Evolutionary conservation across 2,113 vertebrate species (phyloP), one percentile per base, ranked within the genome.

Genomic region (Passer domesticus): DNA sequence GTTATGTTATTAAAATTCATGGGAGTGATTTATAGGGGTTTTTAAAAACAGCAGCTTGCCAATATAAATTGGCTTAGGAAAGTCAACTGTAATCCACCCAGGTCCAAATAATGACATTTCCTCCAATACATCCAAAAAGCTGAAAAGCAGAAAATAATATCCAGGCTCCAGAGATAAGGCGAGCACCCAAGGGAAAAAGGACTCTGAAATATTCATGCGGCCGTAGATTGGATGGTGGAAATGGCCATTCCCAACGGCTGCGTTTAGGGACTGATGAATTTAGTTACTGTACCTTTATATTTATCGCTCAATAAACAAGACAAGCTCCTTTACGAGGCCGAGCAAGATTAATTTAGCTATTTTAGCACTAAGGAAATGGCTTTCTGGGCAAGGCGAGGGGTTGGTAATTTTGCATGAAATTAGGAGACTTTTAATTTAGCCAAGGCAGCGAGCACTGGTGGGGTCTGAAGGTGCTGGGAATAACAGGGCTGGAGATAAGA

Each of bases 11-110:
- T 96, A 94, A 93, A 95, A 96, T 96, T 94, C 97, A 95, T 94
- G 69, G 78, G 59, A 85, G 64, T 96, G 97, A 97, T 97, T 96
- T 96, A 96, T 96, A 94, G 94, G 76, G 77, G 63, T 56, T 80
- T 93, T 93, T 95, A 77, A 95, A 95, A 95, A 83, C 94, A 92
- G 91, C 94, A 95, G 94, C 92, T 96, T 93, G 96, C 94, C 96
- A 96, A 97, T 97, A 97, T 92, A 97, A 97, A 97, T 94, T 93
- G 96, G 96, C 94, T 95, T 95, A 97, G 90, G 75, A 89, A 94
- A 95, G 95, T 93, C 90, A 92, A 97, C 94, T 90, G 84, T 95
- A 97, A 96, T 96, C 94, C 94, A 91, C 91, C 82, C 92, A 73
- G 96, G 81, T 91, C 87, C 93, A 91, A 96, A 97, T 97, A 96